Percentiles rank a stretch among this genome's conserved stretches.
phyloP scores from a whole-genome alignment of 2,888 invertebrate species.

The Lasioglossum calceatum region DNA sequence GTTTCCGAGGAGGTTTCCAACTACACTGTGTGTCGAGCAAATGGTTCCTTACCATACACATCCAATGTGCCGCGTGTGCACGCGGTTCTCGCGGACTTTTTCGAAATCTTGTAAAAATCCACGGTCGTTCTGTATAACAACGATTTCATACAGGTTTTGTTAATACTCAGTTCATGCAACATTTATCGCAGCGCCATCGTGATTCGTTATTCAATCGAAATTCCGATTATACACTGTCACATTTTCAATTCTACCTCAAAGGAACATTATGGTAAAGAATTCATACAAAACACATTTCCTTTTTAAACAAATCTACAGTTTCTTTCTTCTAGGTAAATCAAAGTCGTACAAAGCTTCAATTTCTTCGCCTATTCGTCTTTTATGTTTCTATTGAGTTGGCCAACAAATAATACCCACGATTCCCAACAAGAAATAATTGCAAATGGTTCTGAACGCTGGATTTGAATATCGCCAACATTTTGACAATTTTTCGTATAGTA shows the following conservation, averaged over 20 bases:
- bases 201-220: constrained; percentile 56
- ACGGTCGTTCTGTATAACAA: constrained; percentile 62
- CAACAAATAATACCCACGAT: not conserved
- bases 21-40: constrained; percentile 39
- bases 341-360: not conserved
- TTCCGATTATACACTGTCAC: not conserved
- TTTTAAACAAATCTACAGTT: not conserved
- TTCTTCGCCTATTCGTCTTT: not conserved
- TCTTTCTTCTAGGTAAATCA: not conserved
- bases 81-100: constrained; percentile 20
- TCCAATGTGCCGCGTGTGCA: constrained; percentile 39
- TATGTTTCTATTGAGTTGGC: not conserved
- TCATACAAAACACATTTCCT: constrained; percentile 5
- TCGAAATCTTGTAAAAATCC: constrained; percentile 29
- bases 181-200: constrained; percentile 74
- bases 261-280: not conserved
- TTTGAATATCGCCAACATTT: not conserved
- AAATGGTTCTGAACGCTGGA: not conserved
- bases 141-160: constrained; percentile 67
- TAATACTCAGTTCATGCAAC: constrained; percentile 78
- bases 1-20: constrained; percentile 22
- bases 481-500: not conserved
- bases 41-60: constrained; percentile 54
- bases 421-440: not conserved
- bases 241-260: not conserved